phyloP scores from a whole-genome alignment of 2,113 vertebrate species.

The Irena cyanogastra region DNA sequence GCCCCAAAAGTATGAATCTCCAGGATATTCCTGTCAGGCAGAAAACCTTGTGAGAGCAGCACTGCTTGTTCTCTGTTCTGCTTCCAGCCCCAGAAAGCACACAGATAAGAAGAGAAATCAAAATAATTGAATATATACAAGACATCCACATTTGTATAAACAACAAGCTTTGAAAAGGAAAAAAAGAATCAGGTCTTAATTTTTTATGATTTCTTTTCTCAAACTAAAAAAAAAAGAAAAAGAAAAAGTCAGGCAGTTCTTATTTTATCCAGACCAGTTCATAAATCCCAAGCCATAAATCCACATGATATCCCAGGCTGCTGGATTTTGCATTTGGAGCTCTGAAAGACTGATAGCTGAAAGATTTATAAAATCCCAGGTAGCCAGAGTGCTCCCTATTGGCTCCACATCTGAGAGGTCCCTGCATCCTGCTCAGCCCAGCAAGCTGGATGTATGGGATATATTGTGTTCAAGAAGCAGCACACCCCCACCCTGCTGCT shows the following conservation, averaged over 20 bases:
- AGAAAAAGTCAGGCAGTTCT: slow-evolving; percentile 5
- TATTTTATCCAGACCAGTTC: slow-evolving; percentile 62
- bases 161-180: background rate
- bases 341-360: slow-evolving; percentile 52
- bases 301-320: slow-evolving; percentile 38
- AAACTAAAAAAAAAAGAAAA: background rate
- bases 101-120: background rate
- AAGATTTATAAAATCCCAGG: slow-evolving; percentile 64
- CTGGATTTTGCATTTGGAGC: slow-evolving; percentile 68
- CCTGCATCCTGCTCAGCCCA: background rate
- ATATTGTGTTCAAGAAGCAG: background rate
- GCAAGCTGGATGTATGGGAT: background rate
- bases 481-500: background rate
- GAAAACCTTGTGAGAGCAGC: background rate
- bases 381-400: background rate
- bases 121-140: background rate
- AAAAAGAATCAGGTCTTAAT: background rate
- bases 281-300: slow-evolving; percentile 66
- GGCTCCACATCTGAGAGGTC: slow-evolving; percentile 38
- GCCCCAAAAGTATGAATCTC: background rate
- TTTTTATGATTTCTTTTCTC: slow-evolving; percentile 9
- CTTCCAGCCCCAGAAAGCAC: background rate
- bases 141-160: background rate
- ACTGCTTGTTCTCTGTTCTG: background rate
- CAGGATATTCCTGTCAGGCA: background rate